Evolutionary conservation across 2,113 vertebrate species (phyloP).

Genomic region (Romanogobio albipinnatus): DNA sequence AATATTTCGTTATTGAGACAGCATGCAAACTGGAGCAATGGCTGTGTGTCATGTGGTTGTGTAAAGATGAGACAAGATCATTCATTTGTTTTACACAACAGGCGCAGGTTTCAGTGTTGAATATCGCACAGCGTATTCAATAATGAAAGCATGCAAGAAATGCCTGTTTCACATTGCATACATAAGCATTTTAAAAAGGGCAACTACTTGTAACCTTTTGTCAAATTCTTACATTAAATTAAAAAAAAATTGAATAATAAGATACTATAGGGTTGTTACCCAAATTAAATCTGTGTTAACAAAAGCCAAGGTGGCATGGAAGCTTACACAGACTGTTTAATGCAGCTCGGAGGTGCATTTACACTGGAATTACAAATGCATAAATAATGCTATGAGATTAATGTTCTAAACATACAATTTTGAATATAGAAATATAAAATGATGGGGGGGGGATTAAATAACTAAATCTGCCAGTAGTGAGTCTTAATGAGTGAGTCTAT

Average conservation of each 20-base stretch:
- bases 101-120: neutral
- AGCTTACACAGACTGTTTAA: neutral
- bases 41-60: neutral
- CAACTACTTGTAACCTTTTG: neutral
- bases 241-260: neutral
- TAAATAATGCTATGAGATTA: too few species aligned
- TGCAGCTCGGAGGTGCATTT: neutral
- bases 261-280: neutral
- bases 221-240: too few species aligned
- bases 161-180: neutral
- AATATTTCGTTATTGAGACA: neutral
- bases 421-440: too few species aligned
- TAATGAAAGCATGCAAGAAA: neutral
- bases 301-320: neutral
- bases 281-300: neutral
- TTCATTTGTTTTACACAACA: neutral
- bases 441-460: too few species aligned
- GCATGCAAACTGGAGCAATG: neutral
- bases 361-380: too few species aligned
- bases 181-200: neutral
- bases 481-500: neutral
- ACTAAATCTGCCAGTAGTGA: too few species aligned
- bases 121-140: neutral
- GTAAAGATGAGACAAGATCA: neutral
- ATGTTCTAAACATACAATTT: too few species aligned